Percentiles rank a stretch among this genome's conserved stretches.
phyloP scores from a whole-genome alignment of 1,140 invertebrate genomes.

The Aphidius gifuensis region DNA sequence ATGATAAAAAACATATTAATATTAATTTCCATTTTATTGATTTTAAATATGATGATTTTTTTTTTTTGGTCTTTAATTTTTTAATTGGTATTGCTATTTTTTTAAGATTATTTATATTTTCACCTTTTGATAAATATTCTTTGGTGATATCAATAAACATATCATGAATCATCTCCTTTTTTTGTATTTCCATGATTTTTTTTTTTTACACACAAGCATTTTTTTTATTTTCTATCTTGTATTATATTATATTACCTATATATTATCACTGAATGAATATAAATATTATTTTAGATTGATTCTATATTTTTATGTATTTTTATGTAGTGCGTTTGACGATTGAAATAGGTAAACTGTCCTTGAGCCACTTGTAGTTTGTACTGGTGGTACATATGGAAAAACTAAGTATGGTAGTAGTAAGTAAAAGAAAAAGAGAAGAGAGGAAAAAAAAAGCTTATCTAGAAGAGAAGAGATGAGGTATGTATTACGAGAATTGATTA shows the following conservation, averaged over 20 bases:
- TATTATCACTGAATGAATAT: too few relatives aligned
- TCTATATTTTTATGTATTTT: too few relatives aligned
- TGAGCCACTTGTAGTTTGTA: conserved; percentile 39
- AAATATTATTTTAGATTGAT: too few relatives aligned
- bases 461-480: conserved; percentile 10
- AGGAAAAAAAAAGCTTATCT: not conserved
- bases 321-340: too few relatives aligned
- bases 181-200: conserved; percentile 8
- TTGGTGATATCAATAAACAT: conserved; percentile 6
- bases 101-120: conserved; percentile 23
- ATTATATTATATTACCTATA: too few relatives aligned
- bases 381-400: not conserved
- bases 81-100: conserved; percentile 3
- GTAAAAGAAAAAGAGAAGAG: too few relatives aligned
- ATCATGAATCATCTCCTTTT: not conserved
- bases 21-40: too few relatives aligned
- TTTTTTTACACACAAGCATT: not conserved
- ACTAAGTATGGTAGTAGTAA: too few relatives aligned
- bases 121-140: not conserved
- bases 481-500: not conserved
- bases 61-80: not conserved
- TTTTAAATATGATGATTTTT: too few relatives aligned
- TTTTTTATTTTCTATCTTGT: not conserved
- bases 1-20: not conserved
- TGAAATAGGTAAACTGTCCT: conserved; percentile 30